Percentiles rank a stretch among this genome's conserved stretches.
phyloP scores from a whole-genome alignment of 1,140 invertebrate species.

The Pomacea maculata region DNA sequence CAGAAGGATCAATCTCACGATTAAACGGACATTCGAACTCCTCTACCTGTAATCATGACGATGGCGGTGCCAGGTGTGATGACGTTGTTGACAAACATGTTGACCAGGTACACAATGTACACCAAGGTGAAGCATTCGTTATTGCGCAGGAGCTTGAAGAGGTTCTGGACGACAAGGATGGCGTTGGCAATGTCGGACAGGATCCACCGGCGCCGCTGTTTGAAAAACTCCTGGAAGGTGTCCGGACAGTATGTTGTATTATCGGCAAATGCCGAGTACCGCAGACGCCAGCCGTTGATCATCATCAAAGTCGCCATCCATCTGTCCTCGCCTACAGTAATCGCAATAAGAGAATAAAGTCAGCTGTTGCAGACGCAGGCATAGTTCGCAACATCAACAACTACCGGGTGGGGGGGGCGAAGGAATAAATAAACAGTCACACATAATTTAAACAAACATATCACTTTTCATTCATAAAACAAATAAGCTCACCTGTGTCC shows the following conservation, averaged over 20 bases:
- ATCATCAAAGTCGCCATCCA: constrained; percentile 50
- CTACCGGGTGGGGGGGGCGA: no score
- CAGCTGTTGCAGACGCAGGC: background rate
- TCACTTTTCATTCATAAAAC: no score
- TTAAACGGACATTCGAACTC: no score
- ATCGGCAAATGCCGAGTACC: constrained; percentile 42
- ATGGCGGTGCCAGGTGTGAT: constrained; percentile 33
- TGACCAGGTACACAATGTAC: constrained; percentile 64
- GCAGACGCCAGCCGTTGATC: constrained; percentile 43
- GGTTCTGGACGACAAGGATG: constrained; percentile 68
- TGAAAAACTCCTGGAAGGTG: constrained; percentile 44
- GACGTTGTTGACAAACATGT: constrained; percentile 54
- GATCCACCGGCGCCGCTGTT: constrained; percentile 67
- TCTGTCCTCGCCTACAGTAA: constrained; percentile 37
- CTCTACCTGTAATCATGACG: background rate
- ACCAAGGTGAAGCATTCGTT: constrained; percentile 71
- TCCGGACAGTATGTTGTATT: constrained; percentile 47
- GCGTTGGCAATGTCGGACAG: constrained; percentile 75
- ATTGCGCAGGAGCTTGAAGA: constrained; percentile 66
- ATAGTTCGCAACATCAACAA: background rate
- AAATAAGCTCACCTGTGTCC: constrained; percentile 67
- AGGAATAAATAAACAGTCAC: no score
- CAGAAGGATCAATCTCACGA: no score
- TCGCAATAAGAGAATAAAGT: background rate
- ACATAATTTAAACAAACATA: no score